Conservation (phyloP, 2,888 invertebrate species). For the Noctua janthina region DNA sequence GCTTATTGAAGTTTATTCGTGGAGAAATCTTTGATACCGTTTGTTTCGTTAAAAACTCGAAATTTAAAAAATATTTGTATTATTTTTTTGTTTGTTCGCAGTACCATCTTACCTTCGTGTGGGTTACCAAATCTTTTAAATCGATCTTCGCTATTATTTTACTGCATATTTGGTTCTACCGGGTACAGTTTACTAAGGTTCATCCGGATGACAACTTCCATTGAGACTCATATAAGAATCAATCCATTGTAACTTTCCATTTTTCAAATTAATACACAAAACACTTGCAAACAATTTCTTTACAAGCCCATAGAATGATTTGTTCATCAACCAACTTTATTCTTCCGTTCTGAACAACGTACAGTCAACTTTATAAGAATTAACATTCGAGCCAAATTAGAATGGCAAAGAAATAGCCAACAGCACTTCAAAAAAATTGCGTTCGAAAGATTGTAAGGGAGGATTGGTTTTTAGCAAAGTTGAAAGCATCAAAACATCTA, state of each 20-base stretch:
- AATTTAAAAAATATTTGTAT: constrained; percentile 15
- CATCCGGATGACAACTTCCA: background rate
- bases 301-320: constrained; percentile 70
- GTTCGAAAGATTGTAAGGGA: constrained; percentile 66
- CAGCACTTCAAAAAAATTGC: constrained; percentile 46
- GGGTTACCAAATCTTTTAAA: background rate
- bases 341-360: background rate
- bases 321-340: constrained; percentile 68
- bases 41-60: constrained; percentile 53
- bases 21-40: constrained; percentile 73
- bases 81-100: constrained; percentile 17
- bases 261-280: constrained; percentile 70
- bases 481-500: background rate
- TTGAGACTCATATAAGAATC: constrained; percentile 37
- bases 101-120: constrained; percentile 8
- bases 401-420: constrained; percentile 16
- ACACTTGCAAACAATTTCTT: constrained; percentile 75
- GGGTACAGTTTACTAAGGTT: background rate
- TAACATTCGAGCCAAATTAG: constrained; percentile 23
- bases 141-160: background rate
- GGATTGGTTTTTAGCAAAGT: constrained; percentile 63
- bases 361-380: constrained; percentile 19
- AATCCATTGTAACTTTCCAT: constrained; percentile 68
- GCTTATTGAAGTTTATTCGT: constrained; percentile 75
- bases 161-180: background rate